Evolutionary conservation across 2,888 invertebrate species (phyloP).

Genomic region (Anaspis maculata): DNA sequence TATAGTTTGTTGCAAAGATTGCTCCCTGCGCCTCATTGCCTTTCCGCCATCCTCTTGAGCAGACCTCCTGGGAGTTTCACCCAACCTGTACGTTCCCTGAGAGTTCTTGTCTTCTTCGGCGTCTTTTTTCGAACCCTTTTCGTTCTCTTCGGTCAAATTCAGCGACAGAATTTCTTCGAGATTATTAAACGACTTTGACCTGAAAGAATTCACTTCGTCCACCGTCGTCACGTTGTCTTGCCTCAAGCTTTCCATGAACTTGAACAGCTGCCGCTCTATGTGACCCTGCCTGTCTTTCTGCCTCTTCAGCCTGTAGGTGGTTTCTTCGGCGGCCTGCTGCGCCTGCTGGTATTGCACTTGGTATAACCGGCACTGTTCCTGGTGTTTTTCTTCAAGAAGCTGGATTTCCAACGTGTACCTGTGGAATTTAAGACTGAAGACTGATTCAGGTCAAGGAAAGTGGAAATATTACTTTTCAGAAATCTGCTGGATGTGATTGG

Average conservation of each 20-base stretch:
- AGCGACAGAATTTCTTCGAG: slow-evolving; percentile 27
- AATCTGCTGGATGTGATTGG: slow-evolving; percentile 62
- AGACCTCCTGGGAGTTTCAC: slow-evolving; percentile 7
- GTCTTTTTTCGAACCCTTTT: background rate
- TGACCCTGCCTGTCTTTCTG: slow-evolving; percentile 51
- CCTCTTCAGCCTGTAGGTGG: slow-evolving; percentile 51
- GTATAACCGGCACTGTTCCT: slow-evolving; percentile 67
- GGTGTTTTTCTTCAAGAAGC: slow-evolving; percentile 69
- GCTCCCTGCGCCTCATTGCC: slow-evolving; percentile 3
- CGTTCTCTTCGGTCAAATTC: background rate
- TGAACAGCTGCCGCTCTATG: slow-evolving; percentile 66
- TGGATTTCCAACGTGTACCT: slow-evolving; percentile 69
- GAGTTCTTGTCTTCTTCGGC: slow-evolving; percentile 4
- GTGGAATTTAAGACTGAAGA: slow-evolving; percentile 24
- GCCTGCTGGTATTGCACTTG: slow-evolving; percentile 63
- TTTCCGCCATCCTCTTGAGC: slow-evolving; percentile 4
- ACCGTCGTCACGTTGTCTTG: slow-evolving; percentile 8
- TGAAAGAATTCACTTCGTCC: slow-evolving; percentile 32
- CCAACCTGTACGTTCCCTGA: background rate
- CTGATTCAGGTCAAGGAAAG: too few relatives aligned
- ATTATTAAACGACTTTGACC: slow-evolving; percentile 30
- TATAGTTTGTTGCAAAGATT: slow-evolving; percentile 8
- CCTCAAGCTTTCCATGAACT: slow-evolving; percentile 51
- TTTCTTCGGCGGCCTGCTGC: slow-evolving; percentile 55
- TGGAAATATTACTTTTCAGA: slow-evolving; percentile 49